These are phyloP conservation scores for Petrolisthes manimaculis DNA, from an alignment of 2,888 invertebrate genomes.

Conservation along the genomic window DNA sequence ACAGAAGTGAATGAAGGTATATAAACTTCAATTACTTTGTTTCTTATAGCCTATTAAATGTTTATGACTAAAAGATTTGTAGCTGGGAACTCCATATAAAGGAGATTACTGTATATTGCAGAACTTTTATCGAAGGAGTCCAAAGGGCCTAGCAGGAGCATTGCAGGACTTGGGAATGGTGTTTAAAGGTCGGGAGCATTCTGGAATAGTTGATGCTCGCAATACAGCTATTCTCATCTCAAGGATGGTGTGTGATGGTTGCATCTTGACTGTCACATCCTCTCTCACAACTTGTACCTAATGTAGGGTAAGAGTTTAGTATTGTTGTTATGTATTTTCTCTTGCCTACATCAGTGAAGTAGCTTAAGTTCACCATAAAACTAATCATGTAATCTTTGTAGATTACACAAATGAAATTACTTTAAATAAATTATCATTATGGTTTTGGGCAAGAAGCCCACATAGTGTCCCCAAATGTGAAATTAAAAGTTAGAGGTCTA, in stretches of 20 bases:
- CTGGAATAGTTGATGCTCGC: slow-evolving; percentile 76
- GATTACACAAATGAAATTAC: too few species aligned
- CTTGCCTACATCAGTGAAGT: too few species aligned
- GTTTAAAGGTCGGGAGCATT: slow-evolving; percentile 76
- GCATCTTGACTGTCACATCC: slow-evolving; percentile 73
- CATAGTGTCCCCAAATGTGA: too few species aligned
- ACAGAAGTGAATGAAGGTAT: too few species aligned
- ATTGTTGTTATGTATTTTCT: too few species aligned
- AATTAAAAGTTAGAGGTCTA: too few species aligned
- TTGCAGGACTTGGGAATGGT: slow-evolving; percentile 74
- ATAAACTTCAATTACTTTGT: too few species aligned
- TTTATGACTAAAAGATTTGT: neutral
- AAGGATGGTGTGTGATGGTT: slow-evolving; percentile 75
- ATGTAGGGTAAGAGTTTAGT: too few species aligned
- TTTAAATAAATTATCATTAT: too few species aligned
- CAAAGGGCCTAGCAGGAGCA: slow-evolving; percentile 74
- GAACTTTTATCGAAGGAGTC: slow-evolving; percentile 74
- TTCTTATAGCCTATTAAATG: neutral
- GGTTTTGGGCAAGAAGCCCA: too few species aligned
- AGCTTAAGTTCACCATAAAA: too few species aligned
- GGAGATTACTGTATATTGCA: slow-evolving; percentile 68
- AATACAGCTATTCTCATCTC: slow-evolving; percentile 76
- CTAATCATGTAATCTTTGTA: too few species aligned
- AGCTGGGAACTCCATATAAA: neutral
- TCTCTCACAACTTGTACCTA: neutral